A percentile compares a stretch with the other conserved stretches of the same genome.
Conservation (phyloP, 2,113 vertebrate species). For the Embiotoca jacksoni region DNA sequence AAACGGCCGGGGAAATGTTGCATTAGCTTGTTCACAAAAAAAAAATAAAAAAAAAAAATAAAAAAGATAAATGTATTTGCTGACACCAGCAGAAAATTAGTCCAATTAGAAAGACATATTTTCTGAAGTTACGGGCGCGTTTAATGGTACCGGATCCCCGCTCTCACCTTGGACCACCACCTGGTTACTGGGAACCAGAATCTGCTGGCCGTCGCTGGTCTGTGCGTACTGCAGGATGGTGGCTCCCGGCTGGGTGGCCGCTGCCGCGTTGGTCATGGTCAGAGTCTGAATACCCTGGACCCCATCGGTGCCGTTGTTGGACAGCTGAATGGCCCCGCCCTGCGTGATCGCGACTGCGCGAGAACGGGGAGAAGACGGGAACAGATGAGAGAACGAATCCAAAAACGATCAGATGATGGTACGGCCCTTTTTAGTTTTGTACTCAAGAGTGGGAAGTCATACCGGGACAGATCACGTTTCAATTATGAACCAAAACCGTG, state of each 20-base stretch:
- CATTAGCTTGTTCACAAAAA: background rate
- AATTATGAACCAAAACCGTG: no score
- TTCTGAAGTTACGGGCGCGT: background rate
- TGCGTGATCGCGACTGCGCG: constrained; percentile 96
- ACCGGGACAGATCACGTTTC: no score
- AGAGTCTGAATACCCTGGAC: constrained; percentile 95
- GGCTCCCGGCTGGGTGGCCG: constrained; percentile 90
- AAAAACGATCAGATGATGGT: no score
- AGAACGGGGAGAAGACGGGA: no score
- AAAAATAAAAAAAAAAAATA: no score
- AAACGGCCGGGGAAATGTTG: background rate
- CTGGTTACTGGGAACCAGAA: constrained; percentile 97
- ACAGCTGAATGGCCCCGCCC: constrained; percentile 96
- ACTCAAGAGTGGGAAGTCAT: no score
- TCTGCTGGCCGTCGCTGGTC: constrained; percentile 98
- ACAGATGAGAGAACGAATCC: no score
- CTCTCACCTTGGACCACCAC: constrained; percentile 96
- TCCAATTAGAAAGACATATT: background rate
- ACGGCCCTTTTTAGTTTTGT: no score
- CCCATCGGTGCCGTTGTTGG: constrained; percentile 97
- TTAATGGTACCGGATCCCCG: background rate
- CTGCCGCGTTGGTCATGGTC: constrained; percentile 93
- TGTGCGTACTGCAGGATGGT: constrained; percentile 99
- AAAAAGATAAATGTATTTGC: no score
- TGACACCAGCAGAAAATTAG: background rate